Conservation (phyloP, 2,888 invertebrate species). For the Steromphala cineraria region DNA sequence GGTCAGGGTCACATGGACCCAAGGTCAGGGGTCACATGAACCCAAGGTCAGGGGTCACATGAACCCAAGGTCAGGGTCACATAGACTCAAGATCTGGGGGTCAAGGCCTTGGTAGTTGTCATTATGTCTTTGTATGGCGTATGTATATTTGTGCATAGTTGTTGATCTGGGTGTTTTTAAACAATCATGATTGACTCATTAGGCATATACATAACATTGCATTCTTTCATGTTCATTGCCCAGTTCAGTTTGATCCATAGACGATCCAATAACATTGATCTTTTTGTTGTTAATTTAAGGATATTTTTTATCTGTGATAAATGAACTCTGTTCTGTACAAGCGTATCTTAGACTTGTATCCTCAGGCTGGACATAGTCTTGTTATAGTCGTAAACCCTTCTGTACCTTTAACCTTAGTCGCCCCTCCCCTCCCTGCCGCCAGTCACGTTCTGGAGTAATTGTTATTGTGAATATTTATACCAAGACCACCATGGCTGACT, state of each 20-base stretch:
- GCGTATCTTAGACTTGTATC: neutral
- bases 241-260: neutral
- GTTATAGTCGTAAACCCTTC: neutral
- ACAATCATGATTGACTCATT: conserved; percentile 3
- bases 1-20: neutral
- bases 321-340: conserved; percentile 5
- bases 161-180: conserved; percentile 4
- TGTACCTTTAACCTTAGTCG: too few species aligned
- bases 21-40: neutral
- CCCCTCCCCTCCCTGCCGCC: too few species aligned
- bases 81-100: neutral
- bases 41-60: neutral
- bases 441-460: too few species aligned
- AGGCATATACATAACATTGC: neutral
- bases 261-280: neutral
- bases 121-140: neutral
- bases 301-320: conserved; percentile 5
- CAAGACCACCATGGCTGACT: too few species aligned
- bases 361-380: neutral
- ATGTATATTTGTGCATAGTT: conserved; percentile 8
- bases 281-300: conserved; percentile 8
- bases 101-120: neutral
- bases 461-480: too few species aligned
- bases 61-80: neutral
- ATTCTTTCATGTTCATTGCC: neutral